A percentile compares a stretch with the other conserved stretches of the same genome.
Conservation (phyloP, 2,113 vertebrate genomes). For the Bostrychus sinensis region DNA sequence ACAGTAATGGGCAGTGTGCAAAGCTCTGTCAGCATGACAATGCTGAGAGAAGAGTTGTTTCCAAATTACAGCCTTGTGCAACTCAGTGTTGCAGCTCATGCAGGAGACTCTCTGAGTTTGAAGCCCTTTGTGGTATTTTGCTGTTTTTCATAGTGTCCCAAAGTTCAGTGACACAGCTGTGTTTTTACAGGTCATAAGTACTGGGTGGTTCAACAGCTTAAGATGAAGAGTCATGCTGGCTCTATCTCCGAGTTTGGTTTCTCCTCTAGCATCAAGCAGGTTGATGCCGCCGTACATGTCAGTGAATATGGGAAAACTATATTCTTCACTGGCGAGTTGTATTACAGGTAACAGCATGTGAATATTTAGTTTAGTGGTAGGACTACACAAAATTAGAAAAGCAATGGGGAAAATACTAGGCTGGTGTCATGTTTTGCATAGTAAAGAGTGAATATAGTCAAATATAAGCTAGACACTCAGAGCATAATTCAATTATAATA, state of each 20-base stretch:
- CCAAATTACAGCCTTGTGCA: slow-evolving; percentile 62
- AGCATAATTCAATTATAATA: no score
- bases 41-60: slow-evolving; percentile 29
- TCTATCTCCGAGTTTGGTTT: slow-evolving; percentile 73
- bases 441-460: not conserved
- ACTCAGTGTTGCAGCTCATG: slow-evolving; percentile 51
- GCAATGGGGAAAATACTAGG: no score
- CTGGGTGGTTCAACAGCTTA: slow-evolving; percentile 70
- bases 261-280: slow-evolving; percentile 54
- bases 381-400: no score
- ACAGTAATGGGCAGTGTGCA: slow-evolving; percentile 54
- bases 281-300: slow-evolving; percentile 71
- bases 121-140: slow-evolving; percentile 42
- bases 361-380: no score
- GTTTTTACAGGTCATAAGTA: slow-evolving; percentile 75
- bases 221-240: slow-evolving; percentile 51
- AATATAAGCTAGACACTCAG: no score
- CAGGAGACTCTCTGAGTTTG: slow-evolving; percentile 45
- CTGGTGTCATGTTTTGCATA: no score
- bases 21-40: slow-evolving; percentile 59
- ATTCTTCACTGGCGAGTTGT: slow-evolving; percentile 69
- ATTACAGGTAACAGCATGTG: slow-evolving; percentile 67
- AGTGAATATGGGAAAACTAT: slow-evolving; percentile 63
- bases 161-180: slow-evolving; percentile 45
- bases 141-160: slow-evolving; percentile 45